Conservation (phyloP, 2,888 invertebrate genomes). For the Neocrepidodera transversa region DNA sequence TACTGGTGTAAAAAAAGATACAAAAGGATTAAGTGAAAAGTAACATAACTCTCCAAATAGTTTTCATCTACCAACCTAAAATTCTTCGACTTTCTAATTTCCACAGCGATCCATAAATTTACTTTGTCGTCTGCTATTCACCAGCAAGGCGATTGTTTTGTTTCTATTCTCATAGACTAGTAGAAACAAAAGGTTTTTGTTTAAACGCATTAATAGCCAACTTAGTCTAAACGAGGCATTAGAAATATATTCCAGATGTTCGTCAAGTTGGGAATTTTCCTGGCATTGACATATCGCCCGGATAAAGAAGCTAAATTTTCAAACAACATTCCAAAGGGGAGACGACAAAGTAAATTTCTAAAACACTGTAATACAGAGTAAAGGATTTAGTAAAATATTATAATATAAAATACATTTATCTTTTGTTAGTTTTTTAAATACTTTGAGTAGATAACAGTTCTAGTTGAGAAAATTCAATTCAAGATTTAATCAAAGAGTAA, state of each 20-base stretch:
- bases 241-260: slow-evolving; percentile 25
- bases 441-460: no score
- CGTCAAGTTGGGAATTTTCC: slow-evolving; percentile 19
- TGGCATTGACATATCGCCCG: slow-evolving; percentile 25
- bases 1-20: no score
- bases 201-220: slow-evolving; percentile 22
- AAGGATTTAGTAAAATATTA: no score
- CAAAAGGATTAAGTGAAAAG: no score
- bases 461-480: no score
- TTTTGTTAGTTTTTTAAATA: no score
- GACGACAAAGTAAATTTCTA: not conserved
- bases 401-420: no score
- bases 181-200: slow-evolving; percentile 24
- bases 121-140: slow-evolving; percentile 23
- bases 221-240: slow-evolving; percentile 22
- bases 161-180: slow-evolving; percentile 20
- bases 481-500: no score
- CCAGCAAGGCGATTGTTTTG: slow-evolving; percentile 12
- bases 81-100: slow-evolving; percentile 22
- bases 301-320: slow-evolving; percentile 19
- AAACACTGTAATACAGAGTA: not conserved
- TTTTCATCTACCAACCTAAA: slow-evolving; percentile 7
- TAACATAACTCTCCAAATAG: slow-evolving; percentile 9
- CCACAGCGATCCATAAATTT: slow-evolving; percentile 22
- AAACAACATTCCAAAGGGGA: slow-evolving; percentile 4